These are phyloP conservation scores for Eupithecia pulchellata DNA, from an alignment of 2,888 invertebrate species.

Conservation along the genomic window DNA sequence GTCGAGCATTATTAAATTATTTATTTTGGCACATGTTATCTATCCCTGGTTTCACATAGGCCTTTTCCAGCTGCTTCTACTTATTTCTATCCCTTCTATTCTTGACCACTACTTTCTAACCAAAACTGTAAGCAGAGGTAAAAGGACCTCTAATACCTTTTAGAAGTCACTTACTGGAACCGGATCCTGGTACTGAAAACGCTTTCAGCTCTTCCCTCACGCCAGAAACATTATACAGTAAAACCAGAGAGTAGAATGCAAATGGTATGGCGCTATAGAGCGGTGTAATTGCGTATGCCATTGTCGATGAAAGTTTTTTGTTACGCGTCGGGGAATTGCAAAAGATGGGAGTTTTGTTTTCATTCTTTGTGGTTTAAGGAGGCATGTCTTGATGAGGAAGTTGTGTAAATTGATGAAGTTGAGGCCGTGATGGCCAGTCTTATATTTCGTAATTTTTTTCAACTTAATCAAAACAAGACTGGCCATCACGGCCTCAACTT, in stretches of 20 bases:
- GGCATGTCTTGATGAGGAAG: conserved; percentile 1
- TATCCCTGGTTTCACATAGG: no score
- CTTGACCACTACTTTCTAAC: no score
- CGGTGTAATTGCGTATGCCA: conserved; percentile 62
- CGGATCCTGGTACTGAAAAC: background rate
- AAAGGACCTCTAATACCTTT: no score
- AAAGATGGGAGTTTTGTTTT: conserved; percentile 33
- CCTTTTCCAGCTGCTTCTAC: no score
- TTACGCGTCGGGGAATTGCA: conserved; percentile 31
- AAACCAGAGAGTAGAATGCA: conserved; percentile 61
- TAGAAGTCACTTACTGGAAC: background rate
- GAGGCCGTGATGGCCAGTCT: no score
- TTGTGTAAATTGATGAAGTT: background rate
- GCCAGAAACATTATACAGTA: conserved; percentile 55
- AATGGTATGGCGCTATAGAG: conserved; percentile 56
- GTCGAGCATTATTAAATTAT: no score
- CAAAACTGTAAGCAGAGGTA: no score
- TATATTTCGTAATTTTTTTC: no score
- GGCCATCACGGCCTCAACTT: no score
- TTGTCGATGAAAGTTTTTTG: conserved; percentile 52
- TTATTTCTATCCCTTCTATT: no score
- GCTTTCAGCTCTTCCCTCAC: conserved; percentile 35
- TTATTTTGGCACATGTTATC: no score
- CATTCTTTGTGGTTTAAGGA: conserved; percentile 10
- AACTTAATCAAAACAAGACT: no score